Base-by-base conservation (phyloP, 2,888 invertebrate species). In the Leptopterna dolabrata region DNA sequence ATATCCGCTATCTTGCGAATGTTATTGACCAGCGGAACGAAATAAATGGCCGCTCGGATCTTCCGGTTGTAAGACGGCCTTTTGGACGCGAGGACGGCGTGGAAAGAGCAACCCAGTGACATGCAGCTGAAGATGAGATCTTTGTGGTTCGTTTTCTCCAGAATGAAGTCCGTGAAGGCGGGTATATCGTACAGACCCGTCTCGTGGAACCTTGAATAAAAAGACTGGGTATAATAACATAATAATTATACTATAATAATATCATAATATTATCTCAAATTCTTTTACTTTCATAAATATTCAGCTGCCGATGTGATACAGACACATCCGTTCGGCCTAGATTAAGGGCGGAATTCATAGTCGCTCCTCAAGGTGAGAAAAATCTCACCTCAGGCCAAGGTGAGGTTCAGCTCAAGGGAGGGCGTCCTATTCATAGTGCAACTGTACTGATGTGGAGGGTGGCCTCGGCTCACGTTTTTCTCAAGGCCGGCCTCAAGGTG, bases 101-200 rank as follows among this genome's bases (percentile, higher is more conserved):
- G 83, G 27, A 83, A 83, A 19, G 83, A 36, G 71, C 83, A 83
- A 0, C 83, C 83, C 4, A 83, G 83, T n/a, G 63, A 63, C 63
- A 83, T 83, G 43, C 83, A 83, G 70, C 70, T 70, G 63, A 83
- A 71, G 16, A 83, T 83, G 19, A 83, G 43, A 13, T 83, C 45
- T 63, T 83, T 71, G 70, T 70, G 41, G 13, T 36, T 36, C 1
- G 94, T 94, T 9, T 90, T 90, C 9, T 92, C 91, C 76, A 94
- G 91, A 0, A 94, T 92, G 90, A 95, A 95, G 91, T 97, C 95
- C 87, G 98, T 94, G 90, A 94, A 95, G 0, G 97, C 96, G 13
- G 98, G 97, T 82, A 98, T 91, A 92, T 99, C 98, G 91, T 95
- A 94, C 45, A 95, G 91, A 0, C 96, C 97, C 92, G 97, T 96